A percentile compares a stretch with the other conserved stretches of the same genome.
phyloP scores from a whole-genome alignment of 2,113 vertebrate genomes.

The Smithornis capensis region DNA sequence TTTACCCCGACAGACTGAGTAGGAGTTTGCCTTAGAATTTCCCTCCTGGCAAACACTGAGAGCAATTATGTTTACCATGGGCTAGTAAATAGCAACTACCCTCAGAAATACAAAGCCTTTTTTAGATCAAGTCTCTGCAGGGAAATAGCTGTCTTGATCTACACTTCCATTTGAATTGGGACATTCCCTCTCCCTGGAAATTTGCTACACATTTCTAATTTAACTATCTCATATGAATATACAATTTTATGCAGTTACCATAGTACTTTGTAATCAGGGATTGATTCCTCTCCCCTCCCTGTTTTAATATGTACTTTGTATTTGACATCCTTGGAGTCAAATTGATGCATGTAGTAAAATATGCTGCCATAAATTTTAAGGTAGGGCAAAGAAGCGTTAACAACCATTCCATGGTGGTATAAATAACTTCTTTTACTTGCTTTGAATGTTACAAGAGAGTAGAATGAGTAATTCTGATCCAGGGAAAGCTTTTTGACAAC shows the following conservation, averaged over 20 bases:
- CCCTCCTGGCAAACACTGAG: neutral
- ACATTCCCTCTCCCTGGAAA: neutral
- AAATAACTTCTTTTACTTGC: neutral
- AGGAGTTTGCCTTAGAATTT: neutral
- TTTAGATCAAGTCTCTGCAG: neutral
- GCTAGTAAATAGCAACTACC: neutral
- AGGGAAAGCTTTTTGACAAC: neutral
- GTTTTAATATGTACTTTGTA: constrained; percentile 29
- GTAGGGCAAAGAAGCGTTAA: neutral
- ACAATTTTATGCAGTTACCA: neutral
- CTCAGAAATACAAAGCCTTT: neutral
- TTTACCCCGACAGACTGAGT: neutral
- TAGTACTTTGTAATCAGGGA: neutral
- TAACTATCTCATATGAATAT: neutral
- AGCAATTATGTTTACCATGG: neutral
- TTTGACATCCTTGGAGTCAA: neutral
- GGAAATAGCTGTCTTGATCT: neutral
- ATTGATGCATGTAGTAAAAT: constrained; percentile 36
- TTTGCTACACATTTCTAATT: neutral
- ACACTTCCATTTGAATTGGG: neutral
- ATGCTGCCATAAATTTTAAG: constrained; percentile 20
- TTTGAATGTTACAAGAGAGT: neutral
- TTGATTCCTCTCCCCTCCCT: neutral
- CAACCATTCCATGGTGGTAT: neutral
- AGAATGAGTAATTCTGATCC: neutral